Evolutionary conservation across 1,140 invertebrate species (phyloP).

Genomic region (Leptoteleia sp.): DNA sequence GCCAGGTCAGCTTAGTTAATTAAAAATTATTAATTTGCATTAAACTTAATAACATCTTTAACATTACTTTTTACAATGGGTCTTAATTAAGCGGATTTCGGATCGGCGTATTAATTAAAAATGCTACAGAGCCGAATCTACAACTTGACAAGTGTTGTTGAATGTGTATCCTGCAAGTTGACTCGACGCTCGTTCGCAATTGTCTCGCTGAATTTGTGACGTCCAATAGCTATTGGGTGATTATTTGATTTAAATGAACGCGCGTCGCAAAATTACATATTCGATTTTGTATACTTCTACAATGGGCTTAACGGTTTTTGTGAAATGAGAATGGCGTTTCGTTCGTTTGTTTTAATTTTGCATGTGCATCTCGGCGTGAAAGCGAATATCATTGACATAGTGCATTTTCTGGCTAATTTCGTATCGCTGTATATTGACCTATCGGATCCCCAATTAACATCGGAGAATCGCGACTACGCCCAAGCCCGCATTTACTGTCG

Average conservation of each 20-base stretch:
- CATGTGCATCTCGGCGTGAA: constrained; percentile 55
- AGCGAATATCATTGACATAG: constrained; percentile 61
- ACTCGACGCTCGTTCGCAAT: constrained; percentile 12
- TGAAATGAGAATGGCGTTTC: constrained; percentile 54
- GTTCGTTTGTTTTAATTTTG: constrained; percentile 61
- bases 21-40: too few species aligned
- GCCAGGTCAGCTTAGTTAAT: too few species aligned
- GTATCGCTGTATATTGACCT: constrained; percentile 63
- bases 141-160: constrained; percentile 29
- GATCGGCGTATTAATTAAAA: constrained; percentile 19
- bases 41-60: too few species aligned
- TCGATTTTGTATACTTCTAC: constrained; percentile 45
- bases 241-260: constrained; percentile 63
- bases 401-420: constrained; percentile 65
- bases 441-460: constrained; percentile 67
- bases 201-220: constrained; percentile 37
- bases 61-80: too few species aligned
- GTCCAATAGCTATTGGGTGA: constrained; percentile 34
- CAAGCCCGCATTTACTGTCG: constrained; percentile 68
- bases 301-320: constrained; percentile 44
- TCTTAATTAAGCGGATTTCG: too few species aligned
- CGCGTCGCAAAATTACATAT: constrained; percentile 53
- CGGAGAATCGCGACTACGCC: constrained; percentile 60
- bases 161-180: constrained; percentile 20
- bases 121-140: constrained; percentile 11